phyloP scores from a whole-genome alignment of 2,888 invertebrate species.

The Epistrophe grossulariae region DNA sequence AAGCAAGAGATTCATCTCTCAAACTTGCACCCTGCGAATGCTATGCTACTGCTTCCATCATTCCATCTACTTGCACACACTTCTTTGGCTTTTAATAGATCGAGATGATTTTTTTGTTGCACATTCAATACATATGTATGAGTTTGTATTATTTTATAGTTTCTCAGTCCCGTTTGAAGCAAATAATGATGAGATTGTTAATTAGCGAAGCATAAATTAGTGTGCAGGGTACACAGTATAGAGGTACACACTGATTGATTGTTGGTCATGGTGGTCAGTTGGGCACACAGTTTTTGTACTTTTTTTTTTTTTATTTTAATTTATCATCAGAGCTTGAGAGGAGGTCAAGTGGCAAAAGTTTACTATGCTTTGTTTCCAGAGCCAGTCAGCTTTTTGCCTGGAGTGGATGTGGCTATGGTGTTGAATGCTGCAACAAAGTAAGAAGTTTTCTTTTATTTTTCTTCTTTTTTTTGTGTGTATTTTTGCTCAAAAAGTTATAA shows the following conservation, averaged over 20 bases:
- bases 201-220: constrained; percentile 74
- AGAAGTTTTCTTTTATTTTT: constrained; percentile 43
- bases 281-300: constrained; percentile 52
- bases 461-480: constrained; percentile 20
- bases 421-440: constrained; percentile 63
- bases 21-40: constrained; percentile 36
- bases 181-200: constrained; percentile 67
- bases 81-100: constrained; percentile 54
- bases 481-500: constrained; percentile 71
- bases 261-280: constrained; percentile 69
- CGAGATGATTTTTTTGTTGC: constrained; percentile 31
- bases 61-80: constrained; percentile 38
- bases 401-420: constrained; percentile 49
- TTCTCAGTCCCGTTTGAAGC: constrained; percentile 45
- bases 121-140: too few species aligned
- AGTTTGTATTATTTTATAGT: constrained; percentile 12
- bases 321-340: constrained; percentile 52
- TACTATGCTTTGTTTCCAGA: constrained; percentile 48
- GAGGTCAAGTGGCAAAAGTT: constrained; percentile 69
- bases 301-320: constrained; percentile 19
- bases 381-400: constrained; percentile 22
- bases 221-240: constrained; percentile 61
- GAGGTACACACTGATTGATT: constrained; percentile 68
- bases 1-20: constrained; percentile 60
- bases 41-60: constrained; percentile 26